These are phyloP conservation scores for Anolis apletophallus DNA, from an alignment of 2,797 vertebrate species.

Conservation along the genomic window DNA sequence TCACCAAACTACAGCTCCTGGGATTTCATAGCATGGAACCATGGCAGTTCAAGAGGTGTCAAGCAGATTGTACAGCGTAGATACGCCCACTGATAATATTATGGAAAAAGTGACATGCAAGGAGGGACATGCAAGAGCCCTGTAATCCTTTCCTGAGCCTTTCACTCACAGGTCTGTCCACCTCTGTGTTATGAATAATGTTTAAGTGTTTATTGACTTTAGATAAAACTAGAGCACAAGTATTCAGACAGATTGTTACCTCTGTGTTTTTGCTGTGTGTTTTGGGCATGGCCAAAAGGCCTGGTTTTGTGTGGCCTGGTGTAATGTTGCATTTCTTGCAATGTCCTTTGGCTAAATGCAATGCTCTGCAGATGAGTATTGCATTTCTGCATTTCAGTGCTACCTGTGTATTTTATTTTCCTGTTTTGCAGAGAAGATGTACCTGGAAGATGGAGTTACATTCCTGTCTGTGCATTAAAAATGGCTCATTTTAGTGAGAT, in stretches of 20 bases:
- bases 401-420: background rate
- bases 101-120: too few relatives aligned
- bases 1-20: too few relatives aligned
- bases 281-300: background rate
- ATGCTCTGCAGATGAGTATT: background rate
- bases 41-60: too few relatives aligned
- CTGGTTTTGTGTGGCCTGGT: background rate
- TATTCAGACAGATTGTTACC: background rate
- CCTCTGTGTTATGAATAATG: too few relatives aligned
- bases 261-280: background rate
- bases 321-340: background rate
- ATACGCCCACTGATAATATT: too few relatives aligned
- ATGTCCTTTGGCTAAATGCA: background rate
- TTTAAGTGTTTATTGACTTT: background rate
- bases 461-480: background rate
- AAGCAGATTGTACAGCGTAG: too few relatives aligned
- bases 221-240: background rate
- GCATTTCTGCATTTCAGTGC: too few relatives aligned
- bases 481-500: background rate
- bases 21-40: too few relatives aligned
- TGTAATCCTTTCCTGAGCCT: background rate
- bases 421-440: background rate
- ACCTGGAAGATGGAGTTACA: background rate
- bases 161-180: too few relatives aligned
- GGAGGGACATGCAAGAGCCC: too few relatives aligned